Evolutionary conservation across 64 coral and sea anemone genomes (phyloP), one percentile per base, ranked within the genome.

Genomic region (Dendrophyllia cribrosa): DNA sequence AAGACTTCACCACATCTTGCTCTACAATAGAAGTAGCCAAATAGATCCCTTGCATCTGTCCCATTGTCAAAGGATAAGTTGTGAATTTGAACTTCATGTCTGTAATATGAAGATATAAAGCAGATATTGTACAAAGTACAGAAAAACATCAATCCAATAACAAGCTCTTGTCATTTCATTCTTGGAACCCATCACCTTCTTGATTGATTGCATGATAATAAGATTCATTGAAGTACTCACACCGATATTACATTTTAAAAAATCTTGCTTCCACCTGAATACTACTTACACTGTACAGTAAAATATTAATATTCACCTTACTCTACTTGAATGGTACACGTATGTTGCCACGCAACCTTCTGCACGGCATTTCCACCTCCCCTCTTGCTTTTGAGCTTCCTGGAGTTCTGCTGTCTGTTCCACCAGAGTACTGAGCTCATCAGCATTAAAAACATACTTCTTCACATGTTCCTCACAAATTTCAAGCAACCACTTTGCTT

Each of bases 61-160:
- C 82, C 82, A 86, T 78, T 51, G 70, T 92, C 82, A 78, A 77
- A 92, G 4, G 71, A 74, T 64, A 92, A 59, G 58, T 65, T 86
- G 82, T 92, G 91, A 24, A 87, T 59, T 70, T 26, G 46, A 86
- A 74, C 25, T 77, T 92, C 91, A 77, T 92, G 91, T 58, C 91
- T 92, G 61, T 19, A 86, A 77, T 9, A 86, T 44, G 25, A 72
- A 43, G 26, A 72, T 24, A 43, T 15, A 72, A 56, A 56, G 1
- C 52, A 56, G 3, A 1, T 56, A 11, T 56, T 56, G 11, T 0
- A 8, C 1, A 56, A 56, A 34, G 2, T 34, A 34, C 2, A 34
- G 11, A 11, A 8, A 56, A 56, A 56, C 0, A 34, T 34, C n/a
- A n/a, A n/a, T n/a, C n/a, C n/a, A n/a, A n/a, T n/a, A n/a, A n/a